Evolutionary conservation across 2,888 invertebrate genomes (phyloP).

Genomic region (Meiosimyza decipiens): DNA sequence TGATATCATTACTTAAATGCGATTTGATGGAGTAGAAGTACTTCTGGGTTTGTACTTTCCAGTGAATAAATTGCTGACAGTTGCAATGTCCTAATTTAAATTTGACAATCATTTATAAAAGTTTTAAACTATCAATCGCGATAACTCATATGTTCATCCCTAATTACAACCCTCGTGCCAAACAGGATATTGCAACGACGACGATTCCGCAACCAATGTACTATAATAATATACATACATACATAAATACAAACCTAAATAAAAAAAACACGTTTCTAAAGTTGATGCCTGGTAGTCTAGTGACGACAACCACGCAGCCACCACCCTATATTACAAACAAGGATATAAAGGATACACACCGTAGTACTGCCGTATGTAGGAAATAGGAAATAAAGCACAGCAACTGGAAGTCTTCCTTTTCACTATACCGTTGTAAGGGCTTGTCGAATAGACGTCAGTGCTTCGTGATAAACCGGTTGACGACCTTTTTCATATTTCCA

Average conservation of each 20-base stretch:
- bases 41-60: no score
- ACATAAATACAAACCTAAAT: background rate
- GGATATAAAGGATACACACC: background rate
- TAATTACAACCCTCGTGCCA: conserved; percentile 25
- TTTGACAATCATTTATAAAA: no score
- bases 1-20: no score
- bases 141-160: no score
- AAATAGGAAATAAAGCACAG: background rate
- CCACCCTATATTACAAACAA: conserved; percentile 14
- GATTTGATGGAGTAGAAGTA: no score
- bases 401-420: conserved; percentile 2
- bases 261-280: background rate
- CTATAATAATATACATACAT: background rate
- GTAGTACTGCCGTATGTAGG: background rate
- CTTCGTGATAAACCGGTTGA: conserved; percentile 23
- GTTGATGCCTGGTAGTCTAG: conserved; percentile 12
- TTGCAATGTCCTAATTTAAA: no score
- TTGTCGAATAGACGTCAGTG: background rate
- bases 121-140: no score
- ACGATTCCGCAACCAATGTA: background rate
- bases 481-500: conserved; percentile 26
- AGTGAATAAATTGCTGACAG: no score
- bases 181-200: conserved; percentile 21
- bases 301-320: conserved; percentile 9
- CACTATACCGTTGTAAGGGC: no score